phyloP scores from a whole-genome alignment of 1,140 invertebrate species.

The Drosophila melanica region DNA sequence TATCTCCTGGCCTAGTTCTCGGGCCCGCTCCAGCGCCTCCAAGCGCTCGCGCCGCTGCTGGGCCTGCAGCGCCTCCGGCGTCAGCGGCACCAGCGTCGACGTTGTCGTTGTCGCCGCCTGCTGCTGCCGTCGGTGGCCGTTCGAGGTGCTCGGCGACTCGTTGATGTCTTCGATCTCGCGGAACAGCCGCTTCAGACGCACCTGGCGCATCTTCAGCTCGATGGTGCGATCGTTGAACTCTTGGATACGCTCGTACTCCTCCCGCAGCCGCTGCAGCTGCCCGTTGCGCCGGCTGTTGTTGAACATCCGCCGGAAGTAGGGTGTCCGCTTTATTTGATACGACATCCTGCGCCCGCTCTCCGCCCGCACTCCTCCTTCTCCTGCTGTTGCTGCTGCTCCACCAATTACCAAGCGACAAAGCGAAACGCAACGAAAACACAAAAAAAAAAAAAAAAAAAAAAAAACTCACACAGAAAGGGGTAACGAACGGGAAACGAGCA shows the following conservation, averaged over 20 bases:
- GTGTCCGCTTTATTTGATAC: slow-evolving; percentile 77
- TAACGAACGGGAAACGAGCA: too few species aligned
- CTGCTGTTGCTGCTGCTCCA: background rate
- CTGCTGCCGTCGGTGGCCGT: background rate
- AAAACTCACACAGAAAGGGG: too few species aligned
- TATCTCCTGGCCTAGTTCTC: too few species aligned
- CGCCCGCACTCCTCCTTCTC: too few species aligned
- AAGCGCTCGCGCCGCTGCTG: too few species aligned
- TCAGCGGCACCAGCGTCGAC: background rate
- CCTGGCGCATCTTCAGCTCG: slow-evolving; percentile 68
- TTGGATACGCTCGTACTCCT: too few species aligned
- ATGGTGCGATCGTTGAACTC: too few species aligned
- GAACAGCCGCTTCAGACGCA: slow-evolving; percentile 73
- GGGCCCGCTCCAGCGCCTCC: too few species aligned
- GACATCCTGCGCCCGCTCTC: slow-evolving; percentile 44
- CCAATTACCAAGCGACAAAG: too few species aligned
- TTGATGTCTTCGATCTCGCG: slow-evolving; percentile 77
- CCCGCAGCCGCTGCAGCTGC: slow-evolving; percentile 11
- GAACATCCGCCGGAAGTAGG: slow-evolving; percentile 70
- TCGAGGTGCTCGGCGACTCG: slow-evolving; percentile 24
- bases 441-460: too few species aligned
- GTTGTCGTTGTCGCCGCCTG: too few species aligned
- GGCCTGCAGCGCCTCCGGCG: background rate
- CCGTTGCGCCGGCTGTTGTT: slow-evolving; percentile 72
- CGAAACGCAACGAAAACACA: too few species aligned